Evolutionary conservation across 35 echinoderm and acorn worm species (phyloP), one percentile per base, ranked within the genome.

Genomic region (Hemicentrotus pulcherrimus): DNA sequence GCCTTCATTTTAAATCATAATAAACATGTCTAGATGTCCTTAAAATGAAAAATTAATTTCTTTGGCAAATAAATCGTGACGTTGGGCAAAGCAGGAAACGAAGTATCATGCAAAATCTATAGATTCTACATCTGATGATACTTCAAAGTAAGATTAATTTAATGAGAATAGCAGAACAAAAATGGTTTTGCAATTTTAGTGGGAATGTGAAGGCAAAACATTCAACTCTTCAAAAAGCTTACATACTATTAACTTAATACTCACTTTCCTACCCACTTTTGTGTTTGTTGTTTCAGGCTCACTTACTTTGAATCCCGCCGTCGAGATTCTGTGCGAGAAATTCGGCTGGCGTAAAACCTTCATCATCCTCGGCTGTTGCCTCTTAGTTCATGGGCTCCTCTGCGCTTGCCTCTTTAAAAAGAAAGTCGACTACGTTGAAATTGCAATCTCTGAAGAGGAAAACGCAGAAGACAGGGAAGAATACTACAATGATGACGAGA

Each of bases 311-410:
- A 99, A 99, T 86, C 98, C 98, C 13, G 93, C 94, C 16, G 22
- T 97, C 24, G 98, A 99, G 48, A 86, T 91, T n/a, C 94, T 99
- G 0, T 99, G 96, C 91, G 48, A 95, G 32, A 94, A 58, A 19
- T 92, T 98, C 30, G 97, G 97, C 31, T 99, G 98, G 98, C 70
- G 98, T 47, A 92, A 95, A 18, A 94, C 98, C 30, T 98, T 97
- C 61, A 92, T 95, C 86, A 92, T 99, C 47, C 94, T 97, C 47
- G 94, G 94, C 46, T 97, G 86, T 7, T 86, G 58, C 10, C 95
- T 98, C 18, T 94, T 99, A 7, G 94, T 98, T 0, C 33, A 96
- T n/a, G 98, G 98, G 15, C 91, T 99, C 31, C 24, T 97, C 33
- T 94, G 70, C 24, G 94, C 91, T 35, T 12, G 94, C 1, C 94